Evolutionary conservation across 2,888 invertebrate genomes (phyloP).

Genomic region (Nycteola revayana): DNA sequence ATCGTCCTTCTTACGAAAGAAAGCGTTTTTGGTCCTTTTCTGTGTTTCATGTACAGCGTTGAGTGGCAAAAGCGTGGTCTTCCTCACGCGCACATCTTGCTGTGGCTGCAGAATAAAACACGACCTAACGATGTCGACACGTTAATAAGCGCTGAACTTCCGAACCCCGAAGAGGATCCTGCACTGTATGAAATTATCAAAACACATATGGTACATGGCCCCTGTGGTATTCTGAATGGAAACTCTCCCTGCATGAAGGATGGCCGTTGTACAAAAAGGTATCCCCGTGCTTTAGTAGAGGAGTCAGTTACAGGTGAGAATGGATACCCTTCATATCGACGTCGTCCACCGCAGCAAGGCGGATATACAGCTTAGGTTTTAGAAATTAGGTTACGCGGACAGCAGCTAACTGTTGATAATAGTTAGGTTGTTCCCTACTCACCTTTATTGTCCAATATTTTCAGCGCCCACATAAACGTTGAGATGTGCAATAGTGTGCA

Average conservation of each 20-base stretch:
- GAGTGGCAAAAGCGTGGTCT: slow-evolving; percentile 38
- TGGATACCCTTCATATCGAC: not conserved
- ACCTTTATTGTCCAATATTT: not conserved
- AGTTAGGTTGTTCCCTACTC: not conserved
- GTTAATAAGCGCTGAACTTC: not conserved
- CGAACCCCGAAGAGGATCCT: not conserved
- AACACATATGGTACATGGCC: not conserved
- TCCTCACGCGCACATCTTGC: slow-evolving; percentile 32
- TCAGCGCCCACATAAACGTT: not conserved
- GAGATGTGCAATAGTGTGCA: not conserved
- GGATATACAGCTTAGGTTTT: not conserved
- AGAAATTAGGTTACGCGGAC: not conserved
- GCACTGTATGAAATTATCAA: not conserved
- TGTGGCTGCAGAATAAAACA: slow-evolving; percentile 17
- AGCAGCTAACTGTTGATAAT: not conserved
- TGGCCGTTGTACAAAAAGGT: not conserved
- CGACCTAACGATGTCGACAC: not conserved
- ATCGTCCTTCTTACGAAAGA: slow-evolving; percentile 8
- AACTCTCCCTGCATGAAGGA: not conserved
- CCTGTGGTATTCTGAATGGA: not conserved
- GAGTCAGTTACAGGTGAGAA: not conserved
- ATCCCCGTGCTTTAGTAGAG: not conserved
- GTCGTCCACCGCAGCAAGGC: not conserved
- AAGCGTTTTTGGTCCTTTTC: slow-evolving; percentile 19
- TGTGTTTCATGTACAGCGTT: slow-evolving; percentile 13